These are phyloP conservation scores for Caenorhabditis elegans DNA, from an alignment of 1,140 invertebrate species.

Conservation along the genomic window WBcel235 BX284603.4:9153001-9153500, in stretches of 20 bases:
- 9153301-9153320: constrained; percentile 41
- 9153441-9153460: no score
- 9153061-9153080: constrained; percentile 1
- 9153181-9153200: not conserved
- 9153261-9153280: constrained; percentile 73
- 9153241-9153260: constrained; percentile 95
- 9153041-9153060: not conserved
- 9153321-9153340: constrained; percentile 33
- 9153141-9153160: not conserved
- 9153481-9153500: not conserved
- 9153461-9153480: no score
- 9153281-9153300: constrained; percentile 51
- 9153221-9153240: constrained; percentile 89
- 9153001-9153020: not conserved
- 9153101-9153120: not conserved
- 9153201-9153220: constrained; percentile 49
- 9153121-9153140: not conserved
- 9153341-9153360: not conserved
- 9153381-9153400: no score
- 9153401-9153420: no score
- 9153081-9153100: not conserved
- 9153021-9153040: no score
- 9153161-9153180: no score
- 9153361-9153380: no score
- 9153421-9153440: no score